Evolutionary conservation across 2,888 invertebrate genomes (phyloP).

Genomic region (Mythimna lalbum): DNA sequence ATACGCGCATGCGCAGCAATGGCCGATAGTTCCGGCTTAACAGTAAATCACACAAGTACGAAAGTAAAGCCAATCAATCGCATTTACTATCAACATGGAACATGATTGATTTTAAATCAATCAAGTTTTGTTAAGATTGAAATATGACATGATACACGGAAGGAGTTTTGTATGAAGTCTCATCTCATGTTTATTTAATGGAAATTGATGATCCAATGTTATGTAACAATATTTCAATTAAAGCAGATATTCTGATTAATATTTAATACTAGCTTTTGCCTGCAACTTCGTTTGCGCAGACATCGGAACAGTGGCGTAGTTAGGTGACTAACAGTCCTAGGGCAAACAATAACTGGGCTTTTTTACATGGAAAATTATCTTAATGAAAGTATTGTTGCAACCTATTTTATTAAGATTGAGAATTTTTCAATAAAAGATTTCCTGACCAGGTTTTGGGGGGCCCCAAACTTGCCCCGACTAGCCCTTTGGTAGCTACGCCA

Average conservation of each 20-base stretch:
- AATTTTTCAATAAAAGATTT: no score
- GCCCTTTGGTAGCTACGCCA: no score
- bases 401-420: no score
- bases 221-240: conserved; percentile 5
- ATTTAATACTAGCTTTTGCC: no score
- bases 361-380: no score
- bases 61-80: conserved; percentile 32
- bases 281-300: no score
- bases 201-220: not conserved
- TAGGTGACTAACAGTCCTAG: no score
- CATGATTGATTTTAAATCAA: conserved; percentile 26
- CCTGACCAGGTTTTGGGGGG: no score
- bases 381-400: no score
- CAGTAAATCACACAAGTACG: not conserved
- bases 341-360: no score
- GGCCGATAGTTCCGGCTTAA: conserved; percentile 22
- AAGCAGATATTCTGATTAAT: conserved; percentile 9
- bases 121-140: conserved; percentile 8
- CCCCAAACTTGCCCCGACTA: no score
- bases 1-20: not conserved
- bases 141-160: conserved; percentile 17
- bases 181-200: not conserved
- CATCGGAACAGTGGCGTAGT: no score
- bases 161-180: not conserved
- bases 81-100: not conserved